phyloP scores from a whole-genome alignment of 2,888 invertebrate species.

The Drosophila glabriapex region DNA sequence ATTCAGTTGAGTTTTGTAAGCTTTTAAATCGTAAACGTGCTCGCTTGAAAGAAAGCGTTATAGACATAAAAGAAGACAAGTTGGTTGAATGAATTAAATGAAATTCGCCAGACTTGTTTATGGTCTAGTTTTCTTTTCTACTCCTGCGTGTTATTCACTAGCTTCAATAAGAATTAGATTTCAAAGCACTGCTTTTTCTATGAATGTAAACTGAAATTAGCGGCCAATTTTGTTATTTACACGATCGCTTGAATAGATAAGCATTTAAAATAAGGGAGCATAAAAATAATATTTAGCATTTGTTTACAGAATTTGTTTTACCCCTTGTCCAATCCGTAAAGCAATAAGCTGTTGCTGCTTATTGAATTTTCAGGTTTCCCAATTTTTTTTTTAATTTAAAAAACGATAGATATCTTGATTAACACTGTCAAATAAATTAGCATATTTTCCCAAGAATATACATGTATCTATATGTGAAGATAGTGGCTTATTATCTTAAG shows the following conservation, averaged over 20 bases:
- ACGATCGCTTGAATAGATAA: background rate
- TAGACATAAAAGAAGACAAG: slow-evolving; percentile 5
- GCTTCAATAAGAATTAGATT: background rate
- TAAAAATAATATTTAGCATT: background rate
- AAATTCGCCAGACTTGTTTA: background rate
- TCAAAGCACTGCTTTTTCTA: background rate
- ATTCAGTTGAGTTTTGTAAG: slow-evolving; percentile 3
- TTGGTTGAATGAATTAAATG: slow-evolving; percentile 2
- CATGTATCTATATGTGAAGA: background rate
- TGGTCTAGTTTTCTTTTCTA: background rate
- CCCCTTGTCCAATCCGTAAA: fast-evolving
- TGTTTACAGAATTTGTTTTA: background rate
- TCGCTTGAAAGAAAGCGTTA: background rate
- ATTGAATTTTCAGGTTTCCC: background rate
- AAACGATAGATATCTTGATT: background rate
- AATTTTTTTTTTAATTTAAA: background rate
- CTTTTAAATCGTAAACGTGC: background rate
- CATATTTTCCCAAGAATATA: background rate
- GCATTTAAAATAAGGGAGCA: background rate
- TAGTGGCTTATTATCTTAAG: background rate
- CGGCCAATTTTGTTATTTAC: background rate
- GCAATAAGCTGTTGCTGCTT: background rate
- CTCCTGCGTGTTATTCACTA: background rate
- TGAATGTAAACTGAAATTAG: background rate
- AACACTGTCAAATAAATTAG: background rate